Evolutionary conservation across 2,797 vertebrate genomes (phyloP), one percentile per base, ranked within the genome.

Genomic region (Artibeus jamaicensis): DNA sequence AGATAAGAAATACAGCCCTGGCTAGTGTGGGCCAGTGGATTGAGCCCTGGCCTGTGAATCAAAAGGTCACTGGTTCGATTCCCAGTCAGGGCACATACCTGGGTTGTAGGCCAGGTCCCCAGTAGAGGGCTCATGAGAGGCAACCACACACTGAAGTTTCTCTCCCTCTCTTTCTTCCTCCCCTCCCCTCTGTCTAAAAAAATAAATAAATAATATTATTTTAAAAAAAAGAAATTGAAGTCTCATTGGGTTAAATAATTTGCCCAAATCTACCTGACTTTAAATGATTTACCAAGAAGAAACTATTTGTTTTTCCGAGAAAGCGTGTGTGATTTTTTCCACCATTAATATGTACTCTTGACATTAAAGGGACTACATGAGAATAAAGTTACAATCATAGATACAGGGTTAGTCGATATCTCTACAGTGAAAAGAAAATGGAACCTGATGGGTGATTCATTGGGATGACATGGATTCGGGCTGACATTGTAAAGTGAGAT

Each of bases 341-440:
- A 91, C 24, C 78, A 57, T 24, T 62, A 65, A n/a, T 16, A 74
- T 4, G 5, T 9, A 8, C 78, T 29, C 39, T 26, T 78, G 34
- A 85, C 84, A 21, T 37, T 67, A 70, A 77, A 65, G 57, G 59
- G 18, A 37, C 48, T 21, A 82, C 50, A 26, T 19, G 37, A 9
- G 5, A 91, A 62, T 59, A 73, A 53, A 81, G 3, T 59, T 86
- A 42, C n/a, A 86, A 48, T 67, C 21, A 91, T 11, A 89, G 91
- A 55, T 42, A 48, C 3, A 46, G 15, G 15, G 65, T 39, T 29
- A 68, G 87, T 46, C 6, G 57, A 6, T 53, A 67, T 44, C 15
- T 48, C n/a, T 15, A 19, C 2, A 76, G 16, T 0, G 5, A 34
- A 71, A 55, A 76, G 53, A 26, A 84, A 44, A 59, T 39, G 6